Evolutionary conservation across 2,797 vertebrate genomes (phyloP), one percentile per base, ranked within the genome.

Genomic region (Tokudaia tokunoshimensis): DNA sequence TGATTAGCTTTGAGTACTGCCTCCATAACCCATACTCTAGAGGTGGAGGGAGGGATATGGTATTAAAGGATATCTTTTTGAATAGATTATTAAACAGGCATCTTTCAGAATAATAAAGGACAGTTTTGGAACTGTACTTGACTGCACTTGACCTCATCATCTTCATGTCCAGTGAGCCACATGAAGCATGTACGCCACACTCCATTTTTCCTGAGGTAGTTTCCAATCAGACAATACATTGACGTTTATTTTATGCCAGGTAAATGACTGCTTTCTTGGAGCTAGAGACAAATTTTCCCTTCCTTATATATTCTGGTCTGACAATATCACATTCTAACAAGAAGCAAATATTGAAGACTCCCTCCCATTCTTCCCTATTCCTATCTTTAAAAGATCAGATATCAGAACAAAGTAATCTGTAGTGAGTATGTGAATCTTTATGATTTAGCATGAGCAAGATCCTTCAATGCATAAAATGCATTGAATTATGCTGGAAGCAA

Each of bases 401-500:
- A 92, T 55, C 8, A 79, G 44, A 89, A 70, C 24, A 79, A 94
- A 96, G 91, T 95, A 93, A 96, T 89, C 82, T 95, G 47, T 75
- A 41, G 41, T 92, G 92, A 92, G 47, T 87, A 37, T 89, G 87
- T 50, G 95, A 37, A 93, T 96, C 88, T 55, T 95, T 94, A 94
- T 93, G 72, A 84, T 92, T 20, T 91, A 95, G 22, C 11, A 74
- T 86, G 50, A 55, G 31, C 31, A 81, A 92, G 17, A 47, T 81
- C 85, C 72, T 85, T 95, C 44, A 84, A 61, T 93, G 86, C 13
- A 59, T 80, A 81, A 97, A 91, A 80, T 93, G 84, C n/a, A n/a
- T n/a, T n/a, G n/a, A n/a, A n/a, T n/a, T 70, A 57, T 76, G 11
- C 86, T 96, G 94, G 70, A 96, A 89, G 63, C 65, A 96, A 97